Evolutionary conservation across 2,888 invertebrate genomes (phyloP), one percentile per base, ranked within the genome.

Genomic region (Zaprionus obscuricornis): DNA sequence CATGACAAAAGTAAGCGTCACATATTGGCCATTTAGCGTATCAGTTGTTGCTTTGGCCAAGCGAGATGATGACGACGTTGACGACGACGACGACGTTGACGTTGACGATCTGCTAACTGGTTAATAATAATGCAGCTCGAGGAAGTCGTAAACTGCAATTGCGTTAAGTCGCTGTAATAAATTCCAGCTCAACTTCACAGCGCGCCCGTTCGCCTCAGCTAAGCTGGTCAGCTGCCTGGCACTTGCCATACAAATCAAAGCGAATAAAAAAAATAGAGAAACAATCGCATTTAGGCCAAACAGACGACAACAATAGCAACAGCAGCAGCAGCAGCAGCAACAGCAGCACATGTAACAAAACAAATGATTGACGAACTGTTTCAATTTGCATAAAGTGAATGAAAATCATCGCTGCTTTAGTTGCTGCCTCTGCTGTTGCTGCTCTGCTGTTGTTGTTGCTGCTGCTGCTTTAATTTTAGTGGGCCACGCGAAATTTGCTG

Each of bases 91-190:
- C 20, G 3, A n/a, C 5, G 5, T 29, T 11, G 40, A 6, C n/a
- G 33, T 16, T 54, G 27, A 50, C 55, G 39, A 57, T 70, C 64
- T 64, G 49, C 66, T 66, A 52, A 58, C 56, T 63, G 56, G 65
- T 40, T 62, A 65, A 66, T 66, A 71, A 65, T 74, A 69, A 74
- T 74, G 69, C 69, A 57, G 63, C 69, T 70, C 29, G 68, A 78
- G 87, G 85, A 81, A 81, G 85, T 74, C 74, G 56, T 82, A 75
- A 82, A 82, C 73, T 67, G 78, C 83, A 86, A 55, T 82, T 85
- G 86, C 82, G 77, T 64, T 65, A 56, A 58, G 54, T 66, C 67
- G 68, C 63, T 67, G 87, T 66, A 77, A 86, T 85, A 87, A 85
- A 85, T 85, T 64, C 59, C 13, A 33, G 20, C 13, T 10, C n/a